Percentiles rank a stretch among this genome's conserved stretches.
These are phyloP conservation scores for Orthonyx spaldingii DNA, from an alignment of 2,113 vertebrate genomes.

Conservation along the genomic window DNA sequence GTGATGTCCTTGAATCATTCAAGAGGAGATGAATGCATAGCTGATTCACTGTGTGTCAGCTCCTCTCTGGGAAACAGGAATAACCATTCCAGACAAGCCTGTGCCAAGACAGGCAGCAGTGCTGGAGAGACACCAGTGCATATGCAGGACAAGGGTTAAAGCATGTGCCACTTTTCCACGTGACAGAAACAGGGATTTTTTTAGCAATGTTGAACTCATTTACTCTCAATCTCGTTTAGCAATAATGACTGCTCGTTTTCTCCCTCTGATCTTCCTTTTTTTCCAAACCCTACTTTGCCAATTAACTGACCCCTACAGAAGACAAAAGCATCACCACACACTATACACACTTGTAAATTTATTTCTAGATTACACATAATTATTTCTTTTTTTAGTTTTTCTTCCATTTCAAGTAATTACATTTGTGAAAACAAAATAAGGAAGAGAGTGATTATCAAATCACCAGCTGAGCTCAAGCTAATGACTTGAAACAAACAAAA, in stretches of 20 bases:
- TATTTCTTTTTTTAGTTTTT: not conserved
- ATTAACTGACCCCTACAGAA: not conserved
- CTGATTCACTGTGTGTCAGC: not conserved
- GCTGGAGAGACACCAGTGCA: not conserved
- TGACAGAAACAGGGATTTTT: not conserved
- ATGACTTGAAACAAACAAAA: not conserved
- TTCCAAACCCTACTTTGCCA: not conserved
- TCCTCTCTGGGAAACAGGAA: not conserved
- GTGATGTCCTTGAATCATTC: not conserved
- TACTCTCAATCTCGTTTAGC: not conserved
- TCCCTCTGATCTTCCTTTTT: not conserved
- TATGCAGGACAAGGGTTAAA: not conserved
- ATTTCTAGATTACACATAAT: not conserved
- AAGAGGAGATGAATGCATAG: not conserved
- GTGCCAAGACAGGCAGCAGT: accelerated
- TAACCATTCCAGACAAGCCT: not conserved
- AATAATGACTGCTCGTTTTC: not conserved
- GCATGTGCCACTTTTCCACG: not conserved
- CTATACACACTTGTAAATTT: not conserved
- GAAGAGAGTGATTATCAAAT: not conserved
- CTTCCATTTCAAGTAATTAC: not conserved
- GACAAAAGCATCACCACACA: not conserved
- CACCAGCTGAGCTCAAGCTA: not conserved
- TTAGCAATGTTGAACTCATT: not conserved
- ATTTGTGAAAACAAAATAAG: not conserved